Conservation (phyloP, 2,113 vertebrate species). For the Psittacara wagleri region DNA sequence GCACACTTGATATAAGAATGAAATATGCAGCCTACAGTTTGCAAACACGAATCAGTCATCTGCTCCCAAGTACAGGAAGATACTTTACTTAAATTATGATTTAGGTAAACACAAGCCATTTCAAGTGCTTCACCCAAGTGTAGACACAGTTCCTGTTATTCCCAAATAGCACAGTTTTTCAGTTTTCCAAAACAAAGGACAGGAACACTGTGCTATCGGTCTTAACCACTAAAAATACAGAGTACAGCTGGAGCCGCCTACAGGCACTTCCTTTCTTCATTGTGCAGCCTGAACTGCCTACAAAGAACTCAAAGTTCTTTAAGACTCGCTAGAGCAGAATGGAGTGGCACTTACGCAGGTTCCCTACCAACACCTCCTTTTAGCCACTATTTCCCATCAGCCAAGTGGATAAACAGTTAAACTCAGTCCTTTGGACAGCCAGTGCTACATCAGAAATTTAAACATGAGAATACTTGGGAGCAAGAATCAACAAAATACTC, state of each 20-base stretch:
- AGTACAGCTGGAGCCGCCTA: not conserved
- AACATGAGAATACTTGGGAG: not conserved
- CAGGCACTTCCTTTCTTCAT: conserved; percentile 31
- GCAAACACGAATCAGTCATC: not conserved
- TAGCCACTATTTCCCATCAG: not conserved
- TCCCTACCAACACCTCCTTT: not conserved
- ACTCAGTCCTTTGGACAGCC: not conserved
- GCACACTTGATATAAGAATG: not conserved
- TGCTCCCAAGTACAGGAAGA: conserved; percentile 8
- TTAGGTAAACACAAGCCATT: not conserved
- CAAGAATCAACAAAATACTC: conserved; percentile 1
- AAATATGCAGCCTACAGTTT: not conserved
- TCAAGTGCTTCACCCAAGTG: conserved; percentile 12
- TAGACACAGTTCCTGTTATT: conserved; percentile 52
- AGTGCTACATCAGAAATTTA: not conserved
- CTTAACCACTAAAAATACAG: not conserved
- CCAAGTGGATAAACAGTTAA: not conserved
- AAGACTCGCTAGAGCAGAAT: not conserved
- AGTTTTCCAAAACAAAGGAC: conserved; percentile 31
- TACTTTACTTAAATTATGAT: not conserved
- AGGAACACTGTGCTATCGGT: conserved; percentile 4
- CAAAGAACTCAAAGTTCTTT: not conserved
- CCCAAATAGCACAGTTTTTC: not conserved
- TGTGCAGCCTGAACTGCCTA: not conserved
- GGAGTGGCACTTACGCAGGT: rapidly evolving